Evolutionary conservation across 2,113 vertebrate species (phyloP).

Genomic region (Larimichthys polyactis): DNA sequence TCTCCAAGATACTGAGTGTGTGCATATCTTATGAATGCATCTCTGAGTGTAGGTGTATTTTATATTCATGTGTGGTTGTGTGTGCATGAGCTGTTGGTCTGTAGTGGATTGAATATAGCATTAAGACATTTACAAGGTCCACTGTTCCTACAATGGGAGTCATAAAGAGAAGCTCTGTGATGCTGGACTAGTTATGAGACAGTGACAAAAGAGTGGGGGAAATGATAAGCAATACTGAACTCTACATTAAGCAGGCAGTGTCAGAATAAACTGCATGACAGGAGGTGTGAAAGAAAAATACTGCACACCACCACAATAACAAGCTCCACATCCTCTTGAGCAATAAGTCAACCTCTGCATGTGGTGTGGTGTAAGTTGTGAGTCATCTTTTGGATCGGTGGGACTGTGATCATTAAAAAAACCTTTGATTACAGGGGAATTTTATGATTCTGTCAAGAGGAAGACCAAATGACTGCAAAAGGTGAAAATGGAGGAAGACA

Average conservation of each 20-base stretch:
- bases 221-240: conserved; percentile 42
- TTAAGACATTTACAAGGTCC: conserved; percentile 21
- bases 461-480: background rate
- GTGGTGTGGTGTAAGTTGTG: conserved; percentile 2
- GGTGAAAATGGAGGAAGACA: background rate
- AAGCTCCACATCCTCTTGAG: conserved; percentile 32
- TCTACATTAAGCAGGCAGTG: conserved; percentile 39
- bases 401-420: background rate
- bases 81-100: conserved; percentile 6
- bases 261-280: conserved; percentile 40
- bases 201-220: background rate
- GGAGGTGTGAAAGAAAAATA: conserved; percentile 29
- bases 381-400: conserved; percentile 28
- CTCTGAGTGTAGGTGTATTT: conserved; percentile 15
- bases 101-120: conserved; percentile 1
- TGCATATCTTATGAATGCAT: conserved; percentile 7
- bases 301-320: conserved; percentile 19
- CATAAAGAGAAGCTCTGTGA: conserved; percentile 19
- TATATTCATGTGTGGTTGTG: background rate
- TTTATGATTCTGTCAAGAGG: background rate
- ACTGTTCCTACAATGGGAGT: conserved; percentile 25
- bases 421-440: background rate
- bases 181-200: conserved; percentile 29
- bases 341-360: conserved; percentile 20
- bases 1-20: conserved; percentile 13